Percentiles rank a stretch among this genome's conserved stretches.
Evolutionary conservation across 2,797 vertebrate genomes (phyloP).

Genomic region (Pangasius sanitwongsei): DNA sequence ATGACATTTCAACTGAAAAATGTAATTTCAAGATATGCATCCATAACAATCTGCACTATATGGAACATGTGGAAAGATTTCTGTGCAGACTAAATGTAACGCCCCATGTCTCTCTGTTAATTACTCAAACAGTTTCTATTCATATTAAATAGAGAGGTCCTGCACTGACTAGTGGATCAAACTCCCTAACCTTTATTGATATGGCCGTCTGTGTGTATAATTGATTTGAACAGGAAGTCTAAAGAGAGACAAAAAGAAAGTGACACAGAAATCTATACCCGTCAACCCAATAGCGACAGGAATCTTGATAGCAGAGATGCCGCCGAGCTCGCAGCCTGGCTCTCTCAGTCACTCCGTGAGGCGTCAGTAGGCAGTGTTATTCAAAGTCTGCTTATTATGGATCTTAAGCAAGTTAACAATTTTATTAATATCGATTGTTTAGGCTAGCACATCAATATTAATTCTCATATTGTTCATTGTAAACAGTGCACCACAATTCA

Average conservation of each 20-base stretch:
- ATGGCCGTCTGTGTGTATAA: conserved; percentile 64
- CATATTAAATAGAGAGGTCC: conserved; percentile 25
- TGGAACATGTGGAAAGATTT: neutral
- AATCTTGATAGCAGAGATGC: conserved; percentile 38
- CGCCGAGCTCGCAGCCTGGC: conserved; percentile 15
- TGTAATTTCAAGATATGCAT: neutral
- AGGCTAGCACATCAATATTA: neutral
- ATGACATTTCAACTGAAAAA: neutral
- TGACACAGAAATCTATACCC: conserved; percentile 54
- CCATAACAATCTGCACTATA: neutral
- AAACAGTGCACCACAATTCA: neutral
- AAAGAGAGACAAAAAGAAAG: conserved; percentile 48
- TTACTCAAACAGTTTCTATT: neutral
- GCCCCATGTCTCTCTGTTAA: neutral
- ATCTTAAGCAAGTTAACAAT: neutral
- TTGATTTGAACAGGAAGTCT: conserved; percentile 70
- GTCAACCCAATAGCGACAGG: conserved; percentile 39
- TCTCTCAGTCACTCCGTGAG: conserved; percentile 17
- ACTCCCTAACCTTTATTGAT: conserved; percentile 75
- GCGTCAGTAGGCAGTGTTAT: conserved; percentile 11
- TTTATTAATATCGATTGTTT: conserved; percentile 13
- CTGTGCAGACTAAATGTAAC: neutral
- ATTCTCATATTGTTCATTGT: neutral
- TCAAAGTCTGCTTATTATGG: neutral
- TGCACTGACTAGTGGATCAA: conserved; percentile 73